Conservation (phyloP, 2,797 vertebrate species). For the Bufotes viridis region DNA sequence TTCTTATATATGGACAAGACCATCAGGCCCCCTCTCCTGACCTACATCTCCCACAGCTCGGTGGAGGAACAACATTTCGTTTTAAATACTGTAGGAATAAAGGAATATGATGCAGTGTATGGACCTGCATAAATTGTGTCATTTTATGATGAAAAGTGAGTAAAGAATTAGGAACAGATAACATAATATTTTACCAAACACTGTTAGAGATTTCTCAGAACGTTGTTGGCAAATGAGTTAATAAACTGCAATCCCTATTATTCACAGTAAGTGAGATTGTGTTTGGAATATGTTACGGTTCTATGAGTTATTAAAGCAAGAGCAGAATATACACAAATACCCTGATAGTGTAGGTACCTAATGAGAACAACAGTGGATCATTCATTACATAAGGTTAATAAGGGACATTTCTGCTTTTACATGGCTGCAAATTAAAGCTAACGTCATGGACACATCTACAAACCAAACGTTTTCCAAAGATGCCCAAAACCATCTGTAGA, state of each 20-base stretch:
- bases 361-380: slow-evolving; percentile 43
- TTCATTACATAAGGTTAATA: slow-evolving; percentile 52
- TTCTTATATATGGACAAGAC: too few species aligned
- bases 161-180: too few species aligned
- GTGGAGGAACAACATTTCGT: too few species aligned
- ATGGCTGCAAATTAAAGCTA: slow-evolving; percentile 43
- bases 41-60: too few species aligned
- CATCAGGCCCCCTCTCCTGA: too few species aligned
- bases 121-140: too few species aligned
- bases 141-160: too few species aligned
- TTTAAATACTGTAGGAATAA: too few species aligned
- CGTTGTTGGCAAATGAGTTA: neutral
- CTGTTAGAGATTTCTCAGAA: neutral
- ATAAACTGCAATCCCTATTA: slow-evolving; percentile 22
- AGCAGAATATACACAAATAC: slow-evolving; percentile 25
- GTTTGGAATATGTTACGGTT: slow-evolving; percentile 32
- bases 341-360: slow-evolving; percentile 23
- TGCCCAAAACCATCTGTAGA: neutral
- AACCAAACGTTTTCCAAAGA: slow-evolving; percentile 6
- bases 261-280: slow-evolving; percentile 38
- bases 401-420: slow-evolving; percentile 40
- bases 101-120: too few species aligned
- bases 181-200: neutral
- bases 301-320: slow-evolving; percentile 42
- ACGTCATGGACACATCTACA: slow-evolving; percentile 33